Percentiles rank a stretch among this genome's conserved stretches.
phyloP scores from a whole-genome alignment of 1,140 invertebrate species.

The Penaeus chinensis region DNA sequence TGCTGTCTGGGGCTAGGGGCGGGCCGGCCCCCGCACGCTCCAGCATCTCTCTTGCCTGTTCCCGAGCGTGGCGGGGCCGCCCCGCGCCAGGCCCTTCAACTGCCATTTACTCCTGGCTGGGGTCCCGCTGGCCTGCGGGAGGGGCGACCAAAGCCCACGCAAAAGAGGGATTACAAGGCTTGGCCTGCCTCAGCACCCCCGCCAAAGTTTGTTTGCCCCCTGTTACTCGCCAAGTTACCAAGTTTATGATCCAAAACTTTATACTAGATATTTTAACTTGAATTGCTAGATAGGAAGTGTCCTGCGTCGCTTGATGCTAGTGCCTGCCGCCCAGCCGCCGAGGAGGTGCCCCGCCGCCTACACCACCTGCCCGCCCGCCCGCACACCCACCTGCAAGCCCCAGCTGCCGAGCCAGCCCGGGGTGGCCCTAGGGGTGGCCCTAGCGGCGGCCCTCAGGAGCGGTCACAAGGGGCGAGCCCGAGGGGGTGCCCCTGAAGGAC shows the following conservation, averaged over 20 bases:
- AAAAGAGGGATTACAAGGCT: conserved; percentile 20
- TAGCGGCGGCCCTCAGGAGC: too few species aligned
- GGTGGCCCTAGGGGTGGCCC: too few species aligned
- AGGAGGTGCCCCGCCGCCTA: conserved; percentile 27
- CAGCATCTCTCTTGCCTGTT: background rate
- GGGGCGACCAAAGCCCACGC: conserved; percentile 25
- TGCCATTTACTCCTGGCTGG: conserved; percentile 45
- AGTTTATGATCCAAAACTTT: conserved; percentile 43
- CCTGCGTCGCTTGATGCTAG: conserved; percentile 48
- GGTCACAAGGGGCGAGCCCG: background rate
- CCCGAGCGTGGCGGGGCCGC: conserved; percentile 2
- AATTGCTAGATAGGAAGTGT: conserved; percentile 51
- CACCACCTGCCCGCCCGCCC: conserved; percentile 1
- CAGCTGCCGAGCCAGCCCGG: background rate
- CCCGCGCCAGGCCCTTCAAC: conserved; percentile 39
- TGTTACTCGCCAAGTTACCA: conserved; percentile 50
- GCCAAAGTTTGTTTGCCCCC: conserved; percentile 49
- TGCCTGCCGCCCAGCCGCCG: conserved; percentile 49
- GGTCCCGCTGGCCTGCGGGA: conserved; percentile 35
- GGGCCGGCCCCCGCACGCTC: conserved; percentile 22
- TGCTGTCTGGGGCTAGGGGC: conserved; percentile 43
- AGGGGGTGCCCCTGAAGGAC: background rate
- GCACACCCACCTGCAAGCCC: conserved; percentile 17
- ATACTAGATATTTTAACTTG: conserved; percentile 48
- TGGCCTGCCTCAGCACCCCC: conserved; percentile 32